Evolutionary conservation across 2,113 vertebrate genomes (phyloP), one percentile per base, ranked within the genome.

Genomic region (Tyrannus savana): DNA sequence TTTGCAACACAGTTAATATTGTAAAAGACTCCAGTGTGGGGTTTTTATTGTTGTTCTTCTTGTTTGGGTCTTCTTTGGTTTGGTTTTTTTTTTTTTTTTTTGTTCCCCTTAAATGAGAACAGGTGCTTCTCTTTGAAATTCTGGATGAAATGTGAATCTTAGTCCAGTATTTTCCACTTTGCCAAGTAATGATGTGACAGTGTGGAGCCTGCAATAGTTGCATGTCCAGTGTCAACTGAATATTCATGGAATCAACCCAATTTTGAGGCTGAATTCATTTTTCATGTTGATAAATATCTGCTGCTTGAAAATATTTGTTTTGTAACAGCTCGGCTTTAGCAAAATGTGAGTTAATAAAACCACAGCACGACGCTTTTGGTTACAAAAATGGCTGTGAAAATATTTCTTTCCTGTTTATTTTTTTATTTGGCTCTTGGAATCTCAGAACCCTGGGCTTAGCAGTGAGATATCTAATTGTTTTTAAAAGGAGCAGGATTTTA

Each of bases 351-450:
- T 46, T 76, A 76, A 53, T 35, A 84, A 68, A 79, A 55, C 31
- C n/a, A 41, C 24, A 66, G 3, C 3, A 4, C 0, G 0, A 30
- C 5, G 8, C 12, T 18, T 91, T 69, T 53, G 10, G 2, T 46
- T 64, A 19, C 18, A 37, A 55, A 47, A 78, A 72, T 3, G 7
- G 19, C n/a, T 49, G 28, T 41, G n/a, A 75, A 87, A 84, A 58
- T 52, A 55, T 19, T 47, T 62, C 3, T 60, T 93, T 77, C 76
- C 28, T 46, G 4, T 41, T 72, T 75, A 33, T 6, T 44, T 44
- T 92, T 77, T 73, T 73, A 2, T 49, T 64, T 30, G 27, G 33
- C 28, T 74, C 25, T 37, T 69, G 25, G 58, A 22, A 79, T 19
- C 33, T 44, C 72, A 76, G 72, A 18, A 39, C 8, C 33, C 24